phyloP scores from a whole-genome alignment of 2,797 vertebrate species.

The Perodicticus potto region DNA sequence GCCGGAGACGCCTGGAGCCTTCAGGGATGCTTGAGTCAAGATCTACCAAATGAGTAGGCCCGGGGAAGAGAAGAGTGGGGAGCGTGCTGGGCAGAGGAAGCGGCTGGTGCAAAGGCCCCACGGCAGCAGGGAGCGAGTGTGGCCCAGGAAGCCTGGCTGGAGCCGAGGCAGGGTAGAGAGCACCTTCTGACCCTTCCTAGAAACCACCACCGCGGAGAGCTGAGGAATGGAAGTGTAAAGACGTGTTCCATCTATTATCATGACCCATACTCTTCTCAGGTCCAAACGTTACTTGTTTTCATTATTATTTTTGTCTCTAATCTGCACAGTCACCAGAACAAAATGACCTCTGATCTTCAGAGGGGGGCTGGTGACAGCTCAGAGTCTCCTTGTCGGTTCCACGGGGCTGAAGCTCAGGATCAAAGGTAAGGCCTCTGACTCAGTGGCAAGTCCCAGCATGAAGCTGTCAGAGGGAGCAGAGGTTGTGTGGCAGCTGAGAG shows the following conservation, averaged over 20 bases:
- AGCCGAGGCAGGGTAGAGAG: rapidly evolving
- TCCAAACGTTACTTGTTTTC: not conserved
- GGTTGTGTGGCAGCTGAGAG: not conserved
- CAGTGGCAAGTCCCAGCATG: rapidly evolving
- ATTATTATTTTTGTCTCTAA: not conserved
- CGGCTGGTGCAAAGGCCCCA: not conserved
- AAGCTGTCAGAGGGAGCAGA: not conserved
- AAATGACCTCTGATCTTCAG: not conserved
- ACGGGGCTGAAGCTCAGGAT: not conserved
- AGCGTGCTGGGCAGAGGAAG: not conserved
- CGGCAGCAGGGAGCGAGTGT: not conserved
- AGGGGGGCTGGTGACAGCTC: not conserved
- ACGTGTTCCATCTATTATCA: not conserved
- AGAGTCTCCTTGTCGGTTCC: not conserved
- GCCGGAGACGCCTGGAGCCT: not conserved
- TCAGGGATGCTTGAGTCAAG: not conserved
- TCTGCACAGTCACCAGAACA: not conserved
- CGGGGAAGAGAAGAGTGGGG: not conserved
- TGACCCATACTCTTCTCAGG: not conserved
- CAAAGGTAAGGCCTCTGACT: not conserved
- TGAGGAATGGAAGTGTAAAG: not conserved
- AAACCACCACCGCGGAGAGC: not conserved
- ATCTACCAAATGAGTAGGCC: not conserved
- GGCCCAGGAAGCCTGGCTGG: not conserved
- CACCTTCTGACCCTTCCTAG: rapidly evolving